A percentile compares a stretch with the other conserved stretches of the same genome.
These are phyloP conservation scores for Pantherophis guttatus DNA, from an alignment of 2,113 vertebrate species.

Conservation along the genomic window DNA sequence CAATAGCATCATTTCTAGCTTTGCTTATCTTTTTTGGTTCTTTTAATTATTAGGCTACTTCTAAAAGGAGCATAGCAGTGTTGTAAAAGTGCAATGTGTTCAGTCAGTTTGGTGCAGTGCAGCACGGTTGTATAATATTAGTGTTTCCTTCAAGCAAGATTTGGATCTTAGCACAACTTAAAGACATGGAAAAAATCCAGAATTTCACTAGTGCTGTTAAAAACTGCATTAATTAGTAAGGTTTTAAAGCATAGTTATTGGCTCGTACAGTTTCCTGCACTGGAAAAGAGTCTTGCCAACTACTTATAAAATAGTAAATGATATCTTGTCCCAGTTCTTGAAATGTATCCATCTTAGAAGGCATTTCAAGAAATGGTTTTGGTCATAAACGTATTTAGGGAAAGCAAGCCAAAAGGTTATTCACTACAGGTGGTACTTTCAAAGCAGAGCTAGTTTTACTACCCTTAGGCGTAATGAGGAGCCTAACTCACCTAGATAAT, in stretches of 20 bases:
- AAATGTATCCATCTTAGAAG: background rate
- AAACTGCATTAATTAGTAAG: conserved; percentile 55
- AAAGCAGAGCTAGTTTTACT: background rate
- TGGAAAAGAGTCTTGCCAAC: conserved; percentile 36
- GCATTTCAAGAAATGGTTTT: background rate
- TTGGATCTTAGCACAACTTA: conserved; percentile 66
- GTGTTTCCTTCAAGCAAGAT: conserved; percentile 70
- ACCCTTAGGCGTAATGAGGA: background rate
- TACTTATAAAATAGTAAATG: conserved; percentile 11
- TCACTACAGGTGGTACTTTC: background rate
- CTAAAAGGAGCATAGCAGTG: conserved; percentile 50
- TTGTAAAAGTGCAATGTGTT: conserved; percentile 76
- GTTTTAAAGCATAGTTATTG: conserved; percentile 59
- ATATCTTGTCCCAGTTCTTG: conserved; percentile 17
- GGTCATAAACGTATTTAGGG: background rate
- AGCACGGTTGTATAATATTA: conserved; percentile 86
- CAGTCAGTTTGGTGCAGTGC: conserved; percentile 90
- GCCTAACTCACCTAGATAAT: background rate
- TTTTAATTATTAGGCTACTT: conserved; percentile 56
- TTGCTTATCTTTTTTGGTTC: conserved; percentile 59
- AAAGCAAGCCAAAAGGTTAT: background rate
- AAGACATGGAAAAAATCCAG: conserved; percentile 71
- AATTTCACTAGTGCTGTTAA: conserved; percentile 61
- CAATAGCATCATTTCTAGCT: conserved; percentile 40
- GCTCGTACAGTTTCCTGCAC: conserved; percentile 46